Base-by-base conservation (phyloP, 2,113 vertebrate species). In the Diphyllodes magnificus region DNA sequence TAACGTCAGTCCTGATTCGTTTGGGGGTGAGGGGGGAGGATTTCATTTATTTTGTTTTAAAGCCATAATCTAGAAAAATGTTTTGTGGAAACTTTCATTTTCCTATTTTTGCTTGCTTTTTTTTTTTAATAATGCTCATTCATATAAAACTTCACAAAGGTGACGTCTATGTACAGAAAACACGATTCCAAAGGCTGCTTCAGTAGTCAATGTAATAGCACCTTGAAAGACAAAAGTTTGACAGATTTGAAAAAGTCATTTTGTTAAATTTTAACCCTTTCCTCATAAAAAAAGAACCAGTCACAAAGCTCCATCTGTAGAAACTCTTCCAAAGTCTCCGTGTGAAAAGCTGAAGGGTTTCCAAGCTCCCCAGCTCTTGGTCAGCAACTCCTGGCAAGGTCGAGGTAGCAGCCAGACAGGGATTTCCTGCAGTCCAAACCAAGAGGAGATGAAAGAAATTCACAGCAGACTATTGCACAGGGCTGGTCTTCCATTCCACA, bases 151-250 rank as follows among this genome's bases (percentile, higher is more conserved):
- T 90, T 97, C 96, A 96, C 96, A 97, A 98, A 98, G 97, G 96
- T 94, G 95, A 94, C 61, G 5, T 91, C 93, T 97, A 96, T 97
- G 93, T 97, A 97, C 97, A 97, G 90, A 86, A 97, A 97, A 96
- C 92, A 95, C 51, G 13, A 94, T 92, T 95, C 93, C 97, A 88
- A 96, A 95, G 97, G 98, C 95, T 95, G 97, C 97, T 96, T 97
- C 96, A 95, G 98, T 95, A 95, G 97, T 98, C 98, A 98, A 96
- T 97, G 98, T 96, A 96, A 96, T 98, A 99, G 98, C 98, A 99
- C 98, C 98, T 98, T 98, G 89, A 95, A 95, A 98, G 94, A 93
- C 95, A 93, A 92, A 96, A 94, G 95, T 95, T 92, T 93, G 88
- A 96, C 95, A 56, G 88, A 78, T 94, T 86, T 95, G 93, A 95